Conservation (phyloP, 2,113 vertebrate genomes). For the Peromyscus polionotus region DNA sequence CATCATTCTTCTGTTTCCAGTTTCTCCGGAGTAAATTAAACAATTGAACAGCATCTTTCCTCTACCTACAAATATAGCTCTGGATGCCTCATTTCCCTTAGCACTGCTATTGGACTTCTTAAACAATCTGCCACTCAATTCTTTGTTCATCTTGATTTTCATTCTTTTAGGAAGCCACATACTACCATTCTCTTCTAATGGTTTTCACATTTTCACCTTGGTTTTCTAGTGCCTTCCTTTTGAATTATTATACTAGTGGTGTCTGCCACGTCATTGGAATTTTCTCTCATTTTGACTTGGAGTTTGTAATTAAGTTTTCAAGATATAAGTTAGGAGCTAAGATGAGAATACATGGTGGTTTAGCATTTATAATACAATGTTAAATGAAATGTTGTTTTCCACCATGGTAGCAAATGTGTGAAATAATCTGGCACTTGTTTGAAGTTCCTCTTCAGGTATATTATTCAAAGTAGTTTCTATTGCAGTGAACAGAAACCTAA, state of each 20-base stretch:
- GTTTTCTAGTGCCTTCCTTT: not conserved
- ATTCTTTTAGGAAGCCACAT: not conserved
- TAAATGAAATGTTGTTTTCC: conserved; percentile 20
- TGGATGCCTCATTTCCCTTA: not conserved
- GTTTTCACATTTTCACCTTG: not conserved
- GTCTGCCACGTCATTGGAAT: not conserved
- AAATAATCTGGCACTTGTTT: not conserved
- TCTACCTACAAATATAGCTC: conserved; percentile 28
- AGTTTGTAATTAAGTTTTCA: not conserved
- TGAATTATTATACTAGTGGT: not conserved
- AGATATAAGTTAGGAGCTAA: not conserved
- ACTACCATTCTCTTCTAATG: not conserved
- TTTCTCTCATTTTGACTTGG: not conserved
- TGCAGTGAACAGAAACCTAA: conserved; percentile 3
- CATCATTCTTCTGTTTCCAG: conserved; percentile 8
- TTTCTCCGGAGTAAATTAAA: conserved; percentile 54
- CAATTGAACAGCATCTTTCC: conserved; percentile 2
- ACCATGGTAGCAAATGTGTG: not conserved
- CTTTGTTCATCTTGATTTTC: conserved; percentile 16
- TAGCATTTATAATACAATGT: not conserved
- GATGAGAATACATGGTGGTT: not conserved
- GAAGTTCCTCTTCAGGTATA: not conserved
- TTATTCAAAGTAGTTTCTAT: conserved; percentile 6
- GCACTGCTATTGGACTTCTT: not conserved
- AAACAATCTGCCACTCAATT: not conserved